These are phyloP conservation scores for Antheraea assamensis DNA, from an alignment of 2,888 invertebrate species.

Conservation along the genomic window DNA sequence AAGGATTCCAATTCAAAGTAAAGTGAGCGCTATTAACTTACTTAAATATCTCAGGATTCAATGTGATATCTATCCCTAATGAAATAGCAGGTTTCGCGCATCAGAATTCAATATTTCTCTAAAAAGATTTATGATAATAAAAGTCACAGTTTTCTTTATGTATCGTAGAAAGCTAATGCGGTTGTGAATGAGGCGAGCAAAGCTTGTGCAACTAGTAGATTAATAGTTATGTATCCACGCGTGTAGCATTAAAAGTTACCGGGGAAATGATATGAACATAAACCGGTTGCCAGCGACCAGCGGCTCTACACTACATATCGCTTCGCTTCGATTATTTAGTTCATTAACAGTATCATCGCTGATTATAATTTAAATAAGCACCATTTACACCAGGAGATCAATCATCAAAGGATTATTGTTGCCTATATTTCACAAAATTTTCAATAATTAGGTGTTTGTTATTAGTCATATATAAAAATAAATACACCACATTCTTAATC, in stretches of 20 bases:
- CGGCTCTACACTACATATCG: slow-evolving; percentile 52
- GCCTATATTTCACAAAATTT: neutral
- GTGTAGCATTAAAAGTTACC: slow-evolving; percentile 38
- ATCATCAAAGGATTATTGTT: neutral
- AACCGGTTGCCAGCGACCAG: slow-evolving; percentile 62
- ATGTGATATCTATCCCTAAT: neutral
- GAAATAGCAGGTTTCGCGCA: neutral
- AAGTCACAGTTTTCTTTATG: slow-evolving; percentile 49
- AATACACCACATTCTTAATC: slow-evolving; percentile 18
- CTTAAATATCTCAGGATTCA: no score
- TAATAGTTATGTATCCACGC: slow-evolving; percentile 27
- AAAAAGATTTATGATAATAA: slow-evolving; percentile 44
- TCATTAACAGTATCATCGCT: slow-evolving; percentile 34
- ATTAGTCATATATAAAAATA: slow-evolving; percentile 21
- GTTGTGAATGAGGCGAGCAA: slow-evolving; percentile 61
- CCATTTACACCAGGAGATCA: neutral
- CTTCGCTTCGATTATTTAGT: slow-evolving; percentile 40
- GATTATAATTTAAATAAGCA: slow-evolving; percentile 26
- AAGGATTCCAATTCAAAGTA: no score
- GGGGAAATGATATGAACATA: slow-evolving; percentile 62
- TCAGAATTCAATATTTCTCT: slow-evolving; percentile 17
- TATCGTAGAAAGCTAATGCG: slow-evolving; percentile 66
- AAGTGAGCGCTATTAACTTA: no score
- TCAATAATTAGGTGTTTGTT: neutral
- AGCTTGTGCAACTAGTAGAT: slow-evolving; percentile 39